Base-by-base conservation (phyloP, 2,113 vertebrate species). In the Hyperopisus bebe region DNA sequence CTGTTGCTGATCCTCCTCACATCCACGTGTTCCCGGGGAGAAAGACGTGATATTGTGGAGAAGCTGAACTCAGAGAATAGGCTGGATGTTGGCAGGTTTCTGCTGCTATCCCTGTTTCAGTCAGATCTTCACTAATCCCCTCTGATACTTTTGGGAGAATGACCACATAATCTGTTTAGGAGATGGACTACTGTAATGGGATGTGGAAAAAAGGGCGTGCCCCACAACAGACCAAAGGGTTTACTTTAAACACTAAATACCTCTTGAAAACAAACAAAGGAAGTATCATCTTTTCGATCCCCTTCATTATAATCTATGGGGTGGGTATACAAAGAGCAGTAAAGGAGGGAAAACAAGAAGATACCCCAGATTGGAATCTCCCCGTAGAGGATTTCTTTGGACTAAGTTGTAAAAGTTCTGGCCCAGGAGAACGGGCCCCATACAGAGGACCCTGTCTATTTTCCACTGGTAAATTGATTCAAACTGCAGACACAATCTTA, bases 391-490 rank as follows among this genome's bases (percentile, higher is more conserved):
- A 39, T 80, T 70, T 80, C 35, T 80, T 80, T 80, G 74, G 74
- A 80, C 74, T 80, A 19, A 80, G 35, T 80, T 70, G 62, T 70
- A 70, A 70, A 70, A 70, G 27, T 70, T 70, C n/a, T 70, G 62
- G n/a, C n/a, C 10, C 27, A 80, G 74, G 4, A 42, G 13, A 80
- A 42, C 5, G 5, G 35, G 74, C 74, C 74, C 31, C 74, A 19
- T 80, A 42, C 74, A 80, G 74, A 17, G 74, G 35, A 19, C 35
- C 74, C 35, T 3, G 35, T 80, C 27, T 53, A 31, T 53, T 87
- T 53, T 87, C 48, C 48, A 87, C 15, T 27, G 50, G n/a, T 53
- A 87, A 87, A 53, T n/a, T 53, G 50, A 87, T 87, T 87, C 48
- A 53, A 84, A 51, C 13, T 31, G 27, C 85, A 87, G 85, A 86